A percentile compares a stretch with the other conserved stretches of the same genome.
Evolutionary conservation across 2,113 vertebrate species (phyloP).

Genomic region (Hippocampus barbouri): DNA sequence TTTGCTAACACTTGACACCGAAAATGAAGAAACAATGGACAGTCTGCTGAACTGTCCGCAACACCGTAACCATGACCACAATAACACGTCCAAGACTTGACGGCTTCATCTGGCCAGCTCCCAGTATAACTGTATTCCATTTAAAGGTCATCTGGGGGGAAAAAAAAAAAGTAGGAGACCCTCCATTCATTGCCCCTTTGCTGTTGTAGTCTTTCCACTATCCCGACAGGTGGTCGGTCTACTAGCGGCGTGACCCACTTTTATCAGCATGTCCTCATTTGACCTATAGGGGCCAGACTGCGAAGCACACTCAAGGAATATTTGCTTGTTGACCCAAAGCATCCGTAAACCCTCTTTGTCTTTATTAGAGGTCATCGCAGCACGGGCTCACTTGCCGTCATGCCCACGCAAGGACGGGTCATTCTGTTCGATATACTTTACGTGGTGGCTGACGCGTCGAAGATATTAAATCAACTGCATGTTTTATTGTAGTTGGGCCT

Average conservation of each 20-base stretch:
- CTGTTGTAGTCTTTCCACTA: conserved; percentile 44
- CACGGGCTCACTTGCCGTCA: conserved; percentile 2
- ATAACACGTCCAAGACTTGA: background rate
- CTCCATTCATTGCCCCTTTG: conserved; percentile 22
- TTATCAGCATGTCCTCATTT: conserved; percentile 49
- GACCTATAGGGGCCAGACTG: conserved; percentile 55
- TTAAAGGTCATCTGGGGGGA: background rate
- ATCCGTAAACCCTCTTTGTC: conserved; percentile 38
- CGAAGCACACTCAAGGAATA: conserved; percentile 40
- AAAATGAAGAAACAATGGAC: background rate
- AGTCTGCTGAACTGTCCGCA: background rate
- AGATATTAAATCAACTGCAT: background rate
- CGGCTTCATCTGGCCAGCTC: conserved; percentile 1
- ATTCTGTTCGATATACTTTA: background rate
- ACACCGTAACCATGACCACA: background rate
- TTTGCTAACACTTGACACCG: background rate
- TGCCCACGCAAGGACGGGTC: conserved; percentile 2
- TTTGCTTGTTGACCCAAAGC: conserved; percentile 50
- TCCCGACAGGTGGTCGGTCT: conserved; percentile 48
- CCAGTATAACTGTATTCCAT: background rate
- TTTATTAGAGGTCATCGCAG: conserved; percentile 56
- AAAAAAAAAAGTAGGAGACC: background rate
- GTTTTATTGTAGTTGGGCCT: background rate
- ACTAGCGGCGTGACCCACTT: conserved; percentile 63
- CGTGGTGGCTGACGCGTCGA: background rate